Conservation (phyloP, 2,113 vertebrate species). For the Pardalotus punctatus region DNA sequence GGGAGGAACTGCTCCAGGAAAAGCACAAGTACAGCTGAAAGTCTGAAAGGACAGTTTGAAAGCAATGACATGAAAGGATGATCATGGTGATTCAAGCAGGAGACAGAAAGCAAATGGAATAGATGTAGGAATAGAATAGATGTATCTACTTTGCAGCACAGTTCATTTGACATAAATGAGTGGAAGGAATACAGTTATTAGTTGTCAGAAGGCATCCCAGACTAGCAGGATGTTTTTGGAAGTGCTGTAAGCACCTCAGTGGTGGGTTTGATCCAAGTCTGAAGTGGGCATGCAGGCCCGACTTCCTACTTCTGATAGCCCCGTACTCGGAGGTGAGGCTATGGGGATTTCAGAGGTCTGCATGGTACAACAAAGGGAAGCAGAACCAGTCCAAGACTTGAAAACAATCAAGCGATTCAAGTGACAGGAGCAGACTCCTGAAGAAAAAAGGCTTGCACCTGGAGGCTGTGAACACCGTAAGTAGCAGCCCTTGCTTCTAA, state of each 20-base stretch:
- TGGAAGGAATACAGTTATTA: neutral
- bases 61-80: neutral
- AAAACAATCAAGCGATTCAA: neutral
- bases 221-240: neutral
- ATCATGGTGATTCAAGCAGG: neutral
- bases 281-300: neutral
- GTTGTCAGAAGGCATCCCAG: neutral
- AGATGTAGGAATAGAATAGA: neutral
- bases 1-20: neutral
- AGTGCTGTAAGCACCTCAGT: neutral
- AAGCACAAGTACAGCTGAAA: neutral
- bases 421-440: neutral
- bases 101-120: neutral
- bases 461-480: neutral
- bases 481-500: neutral
- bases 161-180: neutral
- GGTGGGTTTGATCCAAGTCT: neutral
- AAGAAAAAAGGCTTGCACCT: neutral
- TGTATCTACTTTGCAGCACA: neutral
- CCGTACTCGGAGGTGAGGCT: rapidly evolving
- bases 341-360: neutral
- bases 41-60: neutral
- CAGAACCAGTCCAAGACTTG: neutral
- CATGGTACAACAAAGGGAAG: neutral
- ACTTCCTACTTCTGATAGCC: neutral